Evolutionary conservation across 2,113 vertebrate species (phyloP), one percentile per base, ranked within the genome.

Genomic region (Ovis canadensis): DNA sequence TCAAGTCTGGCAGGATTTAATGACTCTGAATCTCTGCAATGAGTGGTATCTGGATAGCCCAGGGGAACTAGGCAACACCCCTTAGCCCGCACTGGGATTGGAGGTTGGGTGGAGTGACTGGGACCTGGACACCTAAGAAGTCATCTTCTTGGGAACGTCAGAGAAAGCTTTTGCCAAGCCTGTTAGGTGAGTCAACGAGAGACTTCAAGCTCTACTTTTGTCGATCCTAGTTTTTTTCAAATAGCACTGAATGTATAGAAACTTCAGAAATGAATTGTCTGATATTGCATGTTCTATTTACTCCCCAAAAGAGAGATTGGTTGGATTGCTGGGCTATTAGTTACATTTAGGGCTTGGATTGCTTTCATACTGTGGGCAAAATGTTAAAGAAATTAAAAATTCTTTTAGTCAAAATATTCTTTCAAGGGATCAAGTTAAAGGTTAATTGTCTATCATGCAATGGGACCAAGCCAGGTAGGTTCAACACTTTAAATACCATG

Each of bases 1-100:
- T 94, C 97, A 98, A 98, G 81, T 74, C 78, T 97, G 62, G 54
- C 86, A 96, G 90, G 91, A 94, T 81, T 86, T 77, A 94, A 52
- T 97, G 74, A 95, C 94, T 92, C 81, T 25, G 60, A n/a, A 40
- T 95, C 45, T 92, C 83, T 94, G 78, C 64, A 21, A 59, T 78
- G 93, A 94, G 45, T 80, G 77, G 93, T 81, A 74, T 97, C 96
- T 91, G 84, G 54, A 15, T 82, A 64, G 57, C 62, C 82, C 54
- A n/a, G 82, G 64, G 88, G 64, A 95, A n/a, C 71, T 5, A 78
- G 82, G 33, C 57, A 50, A 48, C 54, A n/a, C 55, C 80, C 85
- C 48, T 14, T 36, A 64, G 3, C 23, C n/a, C 6, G 7, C 13
- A 31, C n/a, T 45, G 40, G 77, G 60, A 59, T 33, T 57, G 57